Base-by-base conservation (phyloP, 2,113 vertebrate species). In the Callaeas wilsoni region DNA sequence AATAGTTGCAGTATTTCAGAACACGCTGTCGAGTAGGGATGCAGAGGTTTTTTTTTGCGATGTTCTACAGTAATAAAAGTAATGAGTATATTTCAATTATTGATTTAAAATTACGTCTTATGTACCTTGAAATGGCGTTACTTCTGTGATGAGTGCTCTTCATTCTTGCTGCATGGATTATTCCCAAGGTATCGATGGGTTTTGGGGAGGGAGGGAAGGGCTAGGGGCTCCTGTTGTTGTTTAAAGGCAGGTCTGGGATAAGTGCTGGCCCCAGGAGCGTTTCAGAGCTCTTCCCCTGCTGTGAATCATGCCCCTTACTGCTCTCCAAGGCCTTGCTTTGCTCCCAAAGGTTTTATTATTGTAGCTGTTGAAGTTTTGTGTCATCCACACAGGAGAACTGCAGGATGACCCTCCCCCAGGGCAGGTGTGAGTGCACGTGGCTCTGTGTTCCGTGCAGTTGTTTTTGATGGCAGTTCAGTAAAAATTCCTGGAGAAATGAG, bases 221-320 rank as follows among this genome's bases (percentile, higher is more conserved):
- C 6, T 77, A 18, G 5, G 23, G 16, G 16, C 30, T 53, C 32
- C 53, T 80, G 37, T 2, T 50, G 10, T 9, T 62, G 32, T 52
- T 91, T 18, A 17, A 57, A 55, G 59, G 12, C 15, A 33, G 17
- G 10, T 87, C 25, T 71, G 13, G 70, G 30, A 2, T 52, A 52
- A 64, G 10, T 18, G 32, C 12, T 32, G 47, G 15, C 35, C 69
- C 35, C 9, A 3, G 1, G 22, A 65, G 33, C 1, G 0, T 83
- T 76, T 68, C 56, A 68, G 19, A 85, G 75, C 71, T 49, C 1
- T 78, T 60, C 4, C 1, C 2, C 16, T 44, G 3, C 68, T 8
- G n/a, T 49, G 59, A 80, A 64, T 62, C n/a, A 29, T 64, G 81
- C 18, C 20, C 9, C 19, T 64, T 20, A 12, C 53, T 73, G 50